Percentiles rank a stretch among this genome's conserved stretches.
phyloP scores from a whole-genome alignment of 2,113 vertebrate species.

The Hippoglossus stenolepis region DNA sequence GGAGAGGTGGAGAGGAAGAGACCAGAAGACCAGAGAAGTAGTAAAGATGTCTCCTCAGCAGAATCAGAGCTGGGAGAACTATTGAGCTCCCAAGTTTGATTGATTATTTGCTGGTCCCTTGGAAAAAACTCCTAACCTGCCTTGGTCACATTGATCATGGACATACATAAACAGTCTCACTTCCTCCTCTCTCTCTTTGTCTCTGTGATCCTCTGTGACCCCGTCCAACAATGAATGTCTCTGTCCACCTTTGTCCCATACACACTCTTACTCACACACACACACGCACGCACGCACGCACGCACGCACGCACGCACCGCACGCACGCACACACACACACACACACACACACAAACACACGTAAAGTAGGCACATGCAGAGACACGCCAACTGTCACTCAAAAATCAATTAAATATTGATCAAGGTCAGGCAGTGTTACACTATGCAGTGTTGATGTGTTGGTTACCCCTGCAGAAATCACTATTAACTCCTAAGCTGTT shows the following conservation, averaged over 20 bases:
- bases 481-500: background rate
- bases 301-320: background rate
- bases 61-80: constrained; percentile 58
- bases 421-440: constrained; percentile 26
- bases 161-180: constrained; percentile 46
- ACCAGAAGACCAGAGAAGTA: constrained; percentile 37
- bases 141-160: constrained; percentile 40
- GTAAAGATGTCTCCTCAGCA: constrained; percentile 77
- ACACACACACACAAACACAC: background rate
- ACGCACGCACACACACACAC: background rate
- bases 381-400: constrained; percentile 7
- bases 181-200: constrained; percentile 29
- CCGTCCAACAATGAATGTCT: constrained; percentile 23
- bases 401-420: constrained; percentile 35
- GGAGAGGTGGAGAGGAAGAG: constrained; percentile 37
- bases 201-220: constrained; percentile 46
- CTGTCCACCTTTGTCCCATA: constrained; percentile 1
- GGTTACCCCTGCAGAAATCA: background rate
- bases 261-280: background rate
- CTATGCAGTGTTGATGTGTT: background rate
- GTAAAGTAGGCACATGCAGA: background rate
- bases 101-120: constrained; percentile 62
- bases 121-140: constrained; percentile 54
- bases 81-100: constrained; percentile 65
- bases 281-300: background rate